A percentile compares a stretch with the other conserved stretches of the same genome.
Conservation (phyloP, 2,888 invertebrate genomes). For the Metallyticus violacea region DNA sequence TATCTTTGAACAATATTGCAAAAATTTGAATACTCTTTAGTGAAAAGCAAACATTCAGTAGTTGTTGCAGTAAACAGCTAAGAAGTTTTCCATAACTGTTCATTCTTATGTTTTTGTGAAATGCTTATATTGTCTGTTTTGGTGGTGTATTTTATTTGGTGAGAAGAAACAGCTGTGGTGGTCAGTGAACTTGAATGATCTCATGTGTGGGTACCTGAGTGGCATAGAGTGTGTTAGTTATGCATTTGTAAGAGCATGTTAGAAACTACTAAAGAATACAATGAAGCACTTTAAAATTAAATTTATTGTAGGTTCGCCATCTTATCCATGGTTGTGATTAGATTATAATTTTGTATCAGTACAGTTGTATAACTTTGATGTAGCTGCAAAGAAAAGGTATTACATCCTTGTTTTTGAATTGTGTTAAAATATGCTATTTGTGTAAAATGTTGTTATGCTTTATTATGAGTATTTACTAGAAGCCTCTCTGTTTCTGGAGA, state of each 20-base stretch:
- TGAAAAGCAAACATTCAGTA: too few species aligned
- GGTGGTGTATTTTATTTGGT: neutral
- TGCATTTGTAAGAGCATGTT: neutral
- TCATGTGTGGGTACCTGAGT: neutral
- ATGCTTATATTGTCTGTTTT: neutral
- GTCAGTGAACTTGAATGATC: neutral
- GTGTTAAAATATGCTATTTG: neutral
- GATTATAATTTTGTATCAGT: neutral
- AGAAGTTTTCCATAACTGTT: neutral
- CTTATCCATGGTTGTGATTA: neutral
- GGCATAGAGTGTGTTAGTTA: neutral
- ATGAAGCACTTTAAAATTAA: neutral
- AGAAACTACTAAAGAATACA: neutral
- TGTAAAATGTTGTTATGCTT: neutral
- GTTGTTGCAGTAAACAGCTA: neutral
- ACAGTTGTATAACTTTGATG: neutral
- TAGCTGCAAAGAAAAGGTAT: neutral
- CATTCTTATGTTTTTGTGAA: neutral
- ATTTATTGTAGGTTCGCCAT: neutral
- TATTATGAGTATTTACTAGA: neutral
- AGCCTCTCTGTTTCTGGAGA: neutral
- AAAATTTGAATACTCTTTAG: neutral
- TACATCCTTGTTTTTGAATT: neutral
- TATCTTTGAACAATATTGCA: neutral
- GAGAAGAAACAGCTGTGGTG: neutral